A percentile compares a stretch with the other conserved stretches of the same genome.
phyloP scores from a whole-genome alignment of 2,888 invertebrate genomes.

The Ophioninae sp. region DNA sequence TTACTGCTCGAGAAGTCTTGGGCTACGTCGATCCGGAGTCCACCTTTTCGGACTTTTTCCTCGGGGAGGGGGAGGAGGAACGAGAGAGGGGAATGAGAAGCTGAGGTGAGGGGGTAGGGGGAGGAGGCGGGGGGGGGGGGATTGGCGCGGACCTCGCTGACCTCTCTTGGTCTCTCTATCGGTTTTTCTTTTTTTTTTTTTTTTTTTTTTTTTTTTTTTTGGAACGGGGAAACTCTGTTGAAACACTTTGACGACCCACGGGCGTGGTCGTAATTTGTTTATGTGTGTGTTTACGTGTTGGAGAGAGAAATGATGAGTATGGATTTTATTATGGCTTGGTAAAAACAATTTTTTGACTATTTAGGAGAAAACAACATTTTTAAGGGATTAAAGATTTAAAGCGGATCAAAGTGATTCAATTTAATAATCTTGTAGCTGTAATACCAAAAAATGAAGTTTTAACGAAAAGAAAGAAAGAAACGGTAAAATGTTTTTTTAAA shows the following conservation, averaged over 20 bases:
- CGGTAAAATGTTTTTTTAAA: no score
- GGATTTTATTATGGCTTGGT: no score
- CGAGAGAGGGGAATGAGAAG: not conserved
- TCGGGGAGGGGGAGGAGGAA: not conserved
- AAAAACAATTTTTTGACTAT: no score
- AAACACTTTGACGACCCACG: constrained; percentile 37
- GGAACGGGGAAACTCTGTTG: constrained; percentile 24
- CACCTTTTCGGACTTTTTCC: constrained; percentile 11
- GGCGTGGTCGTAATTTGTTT: constrained; percentile 51
- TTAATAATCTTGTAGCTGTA: no score
- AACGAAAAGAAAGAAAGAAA: no score
- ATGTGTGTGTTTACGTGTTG: constrained; percentile 12
- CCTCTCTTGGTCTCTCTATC: constrained; percentile 13
- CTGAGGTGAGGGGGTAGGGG: not conserved
- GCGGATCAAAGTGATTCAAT: no score
- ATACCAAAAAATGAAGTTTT: no score
- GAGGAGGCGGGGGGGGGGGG: constrained; percentile 7
- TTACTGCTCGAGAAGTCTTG: constrained; percentile 2
- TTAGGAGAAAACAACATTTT: no score
- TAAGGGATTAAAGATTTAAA: no score
- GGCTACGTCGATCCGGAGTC: not conserved
- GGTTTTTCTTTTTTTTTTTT: not conserved
- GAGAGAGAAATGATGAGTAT: not conserved
- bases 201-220: not conserved
- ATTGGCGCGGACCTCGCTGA: constrained; percentile 53